phyloP scores from a whole-genome alignment of 1,140 invertebrate species.

The Antheraea mylitta region DNA sequence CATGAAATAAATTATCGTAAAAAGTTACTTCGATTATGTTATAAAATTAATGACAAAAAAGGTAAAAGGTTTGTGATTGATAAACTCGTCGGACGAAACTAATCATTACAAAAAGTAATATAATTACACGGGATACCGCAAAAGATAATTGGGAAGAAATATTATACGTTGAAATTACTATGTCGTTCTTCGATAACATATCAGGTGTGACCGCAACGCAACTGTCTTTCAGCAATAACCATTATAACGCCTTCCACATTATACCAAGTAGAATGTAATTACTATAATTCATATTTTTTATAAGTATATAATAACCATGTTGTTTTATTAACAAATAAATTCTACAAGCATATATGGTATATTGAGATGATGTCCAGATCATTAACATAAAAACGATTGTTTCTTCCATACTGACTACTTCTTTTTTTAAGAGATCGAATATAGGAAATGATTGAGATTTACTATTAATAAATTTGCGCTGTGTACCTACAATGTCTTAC shows the following conservation, averaged over 20 bases:
- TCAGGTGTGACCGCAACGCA: slow-evolving; percentile 35
- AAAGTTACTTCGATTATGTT: too few relatives aligned
- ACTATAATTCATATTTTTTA: too few relatives aligned
- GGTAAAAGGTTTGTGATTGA: neutral
- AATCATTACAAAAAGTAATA: slow-evolving; percentile 17
- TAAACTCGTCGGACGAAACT: neutral
- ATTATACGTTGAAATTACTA: slow-evolving; percentile 50
- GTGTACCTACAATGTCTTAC: neutral
- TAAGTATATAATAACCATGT: too few relatives aligned
- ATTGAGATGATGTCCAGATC: too few relatives aligned
- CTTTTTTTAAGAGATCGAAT: too few relatives aligned
- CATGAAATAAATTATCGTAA: too few relatives aligned
- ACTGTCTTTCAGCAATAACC: slow-evolving; percentile 4
- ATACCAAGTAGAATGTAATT: neutral
- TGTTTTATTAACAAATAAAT: too few relatives aligned
- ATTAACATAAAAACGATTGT: too few relatives aligned
- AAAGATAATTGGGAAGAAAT: slow-evolving; percentile 49
- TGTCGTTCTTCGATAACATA: slow-evolving; percentile 51
- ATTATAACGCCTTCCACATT: neutral
- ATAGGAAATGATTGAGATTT: too few relatives aligned
- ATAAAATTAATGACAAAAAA: neutral
- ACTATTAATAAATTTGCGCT: too few relatives aligned
- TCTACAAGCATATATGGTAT: slow-evolving; percentile 19
- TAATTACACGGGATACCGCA: slow-evolving; percentile 56
- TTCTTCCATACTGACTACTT: too few relatives aligned